These are phyloP conservation scores for Listronotus bonariensis DNA, from an alignment of 1,140 invertebrate genomes.

Conservation along the genomic window DNA sequence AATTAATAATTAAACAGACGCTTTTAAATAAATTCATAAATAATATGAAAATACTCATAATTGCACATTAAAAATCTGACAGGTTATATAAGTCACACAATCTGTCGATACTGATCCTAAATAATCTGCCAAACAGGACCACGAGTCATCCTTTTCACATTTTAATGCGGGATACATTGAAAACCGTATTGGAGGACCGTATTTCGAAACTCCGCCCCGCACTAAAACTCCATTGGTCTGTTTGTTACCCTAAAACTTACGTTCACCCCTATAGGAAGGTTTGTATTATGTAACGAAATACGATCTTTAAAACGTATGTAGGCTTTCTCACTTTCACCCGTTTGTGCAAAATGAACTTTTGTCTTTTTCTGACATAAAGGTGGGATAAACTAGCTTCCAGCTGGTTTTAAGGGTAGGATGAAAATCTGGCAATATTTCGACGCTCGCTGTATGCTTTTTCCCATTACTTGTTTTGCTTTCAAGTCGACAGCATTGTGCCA, in stretches of 20 bases:
- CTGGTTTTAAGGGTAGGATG: constrained; percentile 46
- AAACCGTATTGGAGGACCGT: constrained; percentile 58
- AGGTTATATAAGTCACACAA: constrained; percentile 29
- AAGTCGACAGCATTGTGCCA: constrained; percentile 12
- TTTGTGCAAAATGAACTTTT: constrained; percentile 3
- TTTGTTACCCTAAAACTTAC: constrained; percentile 52
- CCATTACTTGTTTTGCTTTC: constrained; percentile 51
- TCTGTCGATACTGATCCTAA: constrained; percentile 38
- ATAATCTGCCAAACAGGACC: constrained; percentile 30
- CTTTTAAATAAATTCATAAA: constrained; percentile 18
- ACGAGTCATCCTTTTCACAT: constrained; percentile 36
- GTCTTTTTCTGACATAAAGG: constrained; percentile 43
- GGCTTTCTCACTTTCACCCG: constrained; percentile 35
- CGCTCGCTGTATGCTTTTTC: constrained; percentile 51
- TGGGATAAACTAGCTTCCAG: constrained; percentile 46
- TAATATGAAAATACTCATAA: constrained; percentile 14
- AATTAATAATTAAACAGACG: constrained; percentile 23
- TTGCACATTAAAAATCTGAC: constrained; percentile 30
- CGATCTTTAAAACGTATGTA: constrained; percentile 44
- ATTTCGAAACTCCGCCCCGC: constrained; percentile 52
- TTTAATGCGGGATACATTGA: constrained; percentile 50
- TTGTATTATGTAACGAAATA: constrained; percentile 46
- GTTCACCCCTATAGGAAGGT: constrained; percentile 56
- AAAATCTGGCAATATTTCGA: constrained; percentile 56
- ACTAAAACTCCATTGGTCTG: constrained; percentile 54